These are phyloP conservation scores for Schrankia costaestrigalis DNA, from an alignment of 2,888 invertebrate genomes.

Conservation along the genomic window DNA sequence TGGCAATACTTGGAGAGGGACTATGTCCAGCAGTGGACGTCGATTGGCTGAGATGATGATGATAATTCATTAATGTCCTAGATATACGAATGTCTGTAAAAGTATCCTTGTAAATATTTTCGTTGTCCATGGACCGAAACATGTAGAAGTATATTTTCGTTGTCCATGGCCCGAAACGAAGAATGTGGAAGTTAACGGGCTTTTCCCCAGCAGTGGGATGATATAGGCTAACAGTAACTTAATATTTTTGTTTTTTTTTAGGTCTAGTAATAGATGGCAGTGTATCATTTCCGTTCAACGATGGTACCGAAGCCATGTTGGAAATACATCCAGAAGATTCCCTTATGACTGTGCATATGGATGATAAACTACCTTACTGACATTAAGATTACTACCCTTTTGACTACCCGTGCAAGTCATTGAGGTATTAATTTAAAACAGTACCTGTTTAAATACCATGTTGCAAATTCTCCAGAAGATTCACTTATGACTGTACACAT, in stretches of 20 bases:
- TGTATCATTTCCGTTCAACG: conserved; percentile 95
- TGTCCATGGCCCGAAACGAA: no score
- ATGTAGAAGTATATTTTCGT: no score
- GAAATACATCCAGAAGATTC: conserved; percentile 94
- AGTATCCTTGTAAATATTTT: no score
- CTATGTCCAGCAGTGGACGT: no score
- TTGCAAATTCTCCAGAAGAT: background rate
- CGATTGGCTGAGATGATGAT: no score
- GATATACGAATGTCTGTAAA: no score
- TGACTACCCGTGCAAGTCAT: background rate
- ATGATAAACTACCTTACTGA: conserved; percentile 57
- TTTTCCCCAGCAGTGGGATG: no score
- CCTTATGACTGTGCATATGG: conserved; percentile 85
- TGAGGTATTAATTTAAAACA: background rate
- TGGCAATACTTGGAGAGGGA: no score
- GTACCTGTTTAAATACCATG: background rate
- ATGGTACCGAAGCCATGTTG: conserved; percentile 92
- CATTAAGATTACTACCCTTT: background rate
- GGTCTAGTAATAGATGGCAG: conserved; percentile 97
- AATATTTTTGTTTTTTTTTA: conserved; percentile 35
- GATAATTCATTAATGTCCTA: no score
- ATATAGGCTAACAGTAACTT: no score
- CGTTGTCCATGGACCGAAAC: no score
- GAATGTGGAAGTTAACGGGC: no score
- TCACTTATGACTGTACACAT: conserved; percentile 85